A percentile compares a stretch with the other conserved stretches of the same genome.
These are phyloP conservation scores for Sarcophaga carnaria DNA, from an alignment of 2,888 invertebrate species.

Conservation along the genomic window DNA sequence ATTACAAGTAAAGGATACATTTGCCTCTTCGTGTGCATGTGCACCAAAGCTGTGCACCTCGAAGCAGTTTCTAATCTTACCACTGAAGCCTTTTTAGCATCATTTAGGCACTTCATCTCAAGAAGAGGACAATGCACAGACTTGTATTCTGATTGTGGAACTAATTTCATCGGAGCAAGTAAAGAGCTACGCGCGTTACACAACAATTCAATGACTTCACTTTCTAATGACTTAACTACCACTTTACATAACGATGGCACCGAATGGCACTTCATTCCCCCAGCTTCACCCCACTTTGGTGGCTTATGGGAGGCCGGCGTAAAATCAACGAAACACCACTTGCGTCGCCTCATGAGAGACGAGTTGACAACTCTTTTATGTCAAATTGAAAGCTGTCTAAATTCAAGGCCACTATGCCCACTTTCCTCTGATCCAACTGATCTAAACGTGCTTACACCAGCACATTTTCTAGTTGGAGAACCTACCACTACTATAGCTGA, in stretches of 20 bases:
- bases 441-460: slow-evolving; percentile 39
- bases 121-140: slow-evolving; percentile 47
- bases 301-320: too few species aligned
- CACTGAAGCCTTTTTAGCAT: slow-evolving; percentile 63
- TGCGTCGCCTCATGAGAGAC: slow-evolving; percentile 25
- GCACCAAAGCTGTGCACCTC: too few species aligned
- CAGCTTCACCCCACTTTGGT: too few species aligned
- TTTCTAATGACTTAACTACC: slow-evolving; percentile 24
- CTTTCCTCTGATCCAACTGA: slow-evolving; percentile 47
- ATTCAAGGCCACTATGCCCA: slow-evolving; percentile 37
- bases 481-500: slow-evolving; percentile 24
- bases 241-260: slow-evolving; percentile 3
- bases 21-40: too few species aligned
- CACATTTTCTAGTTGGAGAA: slow-evolving; percentile 43
- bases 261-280: neutral
- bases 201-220: neutral
- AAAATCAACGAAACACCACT: neutral
- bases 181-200: slow-evolving; percentile 39
- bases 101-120: slow-evolving; percentile 59
- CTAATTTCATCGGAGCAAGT: slow-evolving; percentile 50
- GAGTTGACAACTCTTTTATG: slow-evolving; percentile 33
- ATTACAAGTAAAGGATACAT: slow-evolving; percentile 51
- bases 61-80: slow-evolving; percentile 56
- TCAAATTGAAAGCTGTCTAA: slow-evolving; percentile 47
- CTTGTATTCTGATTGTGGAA: slow-evolving; percentile 54